Percentiles rank a stretch among this genome's conserved stretches.
Evolutionary conservation across 2,888 invertebrate species (phyloP).

Genomic region (Chorisops tibialis): DNA sequence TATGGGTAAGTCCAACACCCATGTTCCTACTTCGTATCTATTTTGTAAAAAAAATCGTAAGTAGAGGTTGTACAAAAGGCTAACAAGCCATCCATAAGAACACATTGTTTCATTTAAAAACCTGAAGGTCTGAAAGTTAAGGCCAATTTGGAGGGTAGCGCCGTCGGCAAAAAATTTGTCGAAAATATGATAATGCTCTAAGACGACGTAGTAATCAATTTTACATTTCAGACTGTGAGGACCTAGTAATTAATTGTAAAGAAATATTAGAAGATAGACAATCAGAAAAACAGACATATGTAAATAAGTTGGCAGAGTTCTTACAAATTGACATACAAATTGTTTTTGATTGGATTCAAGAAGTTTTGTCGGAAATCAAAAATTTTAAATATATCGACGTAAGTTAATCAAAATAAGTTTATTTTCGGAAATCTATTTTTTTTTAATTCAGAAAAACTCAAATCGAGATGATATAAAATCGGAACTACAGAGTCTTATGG

Average conservation of each 20-base stretch:
- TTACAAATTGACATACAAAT: constrained; percentile 75
- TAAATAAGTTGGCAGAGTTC: constrained; percentile 67
- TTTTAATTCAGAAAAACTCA: constrained; percentile 62
- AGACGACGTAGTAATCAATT: too few relatives aligned
- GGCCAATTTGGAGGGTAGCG: too few relatives aligned
- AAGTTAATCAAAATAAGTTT: constrained; percentile 27
- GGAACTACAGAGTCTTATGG: constrained; percentile 62
- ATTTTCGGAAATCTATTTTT: constrained; percentile 27
- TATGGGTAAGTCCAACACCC: too few relatives aligned
- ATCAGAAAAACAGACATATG: constrained; percentile 65
- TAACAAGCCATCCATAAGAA: too few relatives aligned
- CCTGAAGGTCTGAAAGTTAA: too few relatives aligned
- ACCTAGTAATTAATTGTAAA: constrained; percentile 54
- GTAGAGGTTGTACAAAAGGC: too few relatives aligned
- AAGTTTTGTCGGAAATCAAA: constrained; percentile 67
- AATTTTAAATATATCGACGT: constrained; percentile 45
- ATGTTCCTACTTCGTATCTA: too few relatives aligned
- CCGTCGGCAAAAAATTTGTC: too few relatives aligned
- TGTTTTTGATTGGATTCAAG: constrained; percentile 69
- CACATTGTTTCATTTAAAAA: too few relatives aligned
- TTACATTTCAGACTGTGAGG: constrained; percentile 43
- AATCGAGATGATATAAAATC: constrained; percentile 64
- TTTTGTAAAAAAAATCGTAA: too few relatives aligned
- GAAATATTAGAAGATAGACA: constrained; percentile 63
- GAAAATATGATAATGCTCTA: too few relatives aligned